Evolutionary conservation across 2,113 vertebrate genomes (phyloP).

Genomic region (Nesogale talazaci): DNA sequence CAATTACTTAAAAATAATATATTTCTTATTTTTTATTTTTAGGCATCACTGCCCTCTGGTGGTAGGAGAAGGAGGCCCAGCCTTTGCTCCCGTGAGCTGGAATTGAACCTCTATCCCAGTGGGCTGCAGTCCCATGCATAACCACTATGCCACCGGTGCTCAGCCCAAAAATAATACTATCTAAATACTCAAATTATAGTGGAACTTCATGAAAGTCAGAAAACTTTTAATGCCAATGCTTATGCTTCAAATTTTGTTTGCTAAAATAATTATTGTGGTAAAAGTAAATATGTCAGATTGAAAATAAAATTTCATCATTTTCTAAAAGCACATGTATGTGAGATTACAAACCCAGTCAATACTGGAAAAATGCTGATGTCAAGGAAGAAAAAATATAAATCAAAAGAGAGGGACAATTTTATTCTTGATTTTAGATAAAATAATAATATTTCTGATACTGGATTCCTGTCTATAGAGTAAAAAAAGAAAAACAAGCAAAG

Average conservation of each 20-base stretch:
- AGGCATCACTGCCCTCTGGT: no score
- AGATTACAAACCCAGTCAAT: background rate
- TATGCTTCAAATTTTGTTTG: background rate
- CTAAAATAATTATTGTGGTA: background rate
- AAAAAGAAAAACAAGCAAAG: no score
- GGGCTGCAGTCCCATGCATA: no score
- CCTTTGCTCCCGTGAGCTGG: no score
- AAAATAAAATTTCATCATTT: conserved; percentile 1
- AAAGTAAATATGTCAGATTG: background rate
- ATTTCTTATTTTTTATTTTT: no score
- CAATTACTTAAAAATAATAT: background rate
- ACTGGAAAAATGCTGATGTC: background rate
- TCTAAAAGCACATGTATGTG: background rate
- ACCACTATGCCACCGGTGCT: no score
- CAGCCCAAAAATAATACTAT: no score
- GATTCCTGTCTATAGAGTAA: background rate
- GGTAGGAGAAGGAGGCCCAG: no score
- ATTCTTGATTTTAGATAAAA: background rate
- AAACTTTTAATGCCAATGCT: background rate
- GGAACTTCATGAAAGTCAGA: background rate
- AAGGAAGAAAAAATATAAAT: conserved; percentile 14
- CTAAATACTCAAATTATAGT: background rate
- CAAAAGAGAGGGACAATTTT: background rate
- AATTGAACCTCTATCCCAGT: no score
- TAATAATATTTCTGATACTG: conserved; percentile 7